Conservation (phyloP, 2,888 invertebrate species). For the Orthosia incerta region DNA sequence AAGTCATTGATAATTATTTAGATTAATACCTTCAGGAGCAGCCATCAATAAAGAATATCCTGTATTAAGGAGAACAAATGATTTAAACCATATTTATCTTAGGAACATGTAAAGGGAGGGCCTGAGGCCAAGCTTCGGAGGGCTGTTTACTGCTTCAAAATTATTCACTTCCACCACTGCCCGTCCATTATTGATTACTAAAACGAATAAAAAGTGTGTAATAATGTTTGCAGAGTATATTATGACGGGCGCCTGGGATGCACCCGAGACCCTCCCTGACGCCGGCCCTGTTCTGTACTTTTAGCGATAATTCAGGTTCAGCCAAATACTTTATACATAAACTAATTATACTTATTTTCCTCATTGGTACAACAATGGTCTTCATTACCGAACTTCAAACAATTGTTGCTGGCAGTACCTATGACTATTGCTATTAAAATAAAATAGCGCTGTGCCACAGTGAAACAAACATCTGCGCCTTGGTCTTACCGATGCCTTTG, state of each 20-base stretch:
- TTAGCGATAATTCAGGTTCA: neutral
- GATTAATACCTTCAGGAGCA: slow-evolving; percentile 21
- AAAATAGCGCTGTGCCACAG: too few species aligned
- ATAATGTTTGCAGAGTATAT: slow-evolving; percentile 19
- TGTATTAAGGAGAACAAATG: slow-evolving; percentile 25
- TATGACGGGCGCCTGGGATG: slow-evolving; percentile 22
- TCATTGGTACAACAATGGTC: too few species aligned
- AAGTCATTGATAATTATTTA: slow-evolving; percentile 33
- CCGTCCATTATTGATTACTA: slow-evolving; percentile 33
- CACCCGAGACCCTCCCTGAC: slow-evolving; percentile 23
- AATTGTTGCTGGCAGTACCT: too few species aligned
- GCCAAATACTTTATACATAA: neutral
- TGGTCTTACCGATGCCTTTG: too few species aligned
- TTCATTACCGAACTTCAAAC: too few species aligned
- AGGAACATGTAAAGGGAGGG: slow-evolving; percentile 49
- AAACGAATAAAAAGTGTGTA: slow-evolving; percentile 23
- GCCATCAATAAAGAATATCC: slow-evolving; percentile 31
- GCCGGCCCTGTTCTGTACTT: slow-evolving; percentile 15
- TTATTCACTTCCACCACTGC: slow-evolving; percentile 28
- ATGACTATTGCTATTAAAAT: too few species aligned
- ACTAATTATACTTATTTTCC: too few species aligned
- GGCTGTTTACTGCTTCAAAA: slow-evolving; percentile 33
- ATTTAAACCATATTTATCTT: slow-evolving; percentile 33
- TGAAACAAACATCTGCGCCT: too few species aligned
- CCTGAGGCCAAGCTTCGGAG: slow-evolving; percentile 28